Percentiles rank a stretch among this genome's conserved stretches.
Conservation (phyloP, 2,888 invertebrate species). For the Drosophila multiciliata region DNA sequence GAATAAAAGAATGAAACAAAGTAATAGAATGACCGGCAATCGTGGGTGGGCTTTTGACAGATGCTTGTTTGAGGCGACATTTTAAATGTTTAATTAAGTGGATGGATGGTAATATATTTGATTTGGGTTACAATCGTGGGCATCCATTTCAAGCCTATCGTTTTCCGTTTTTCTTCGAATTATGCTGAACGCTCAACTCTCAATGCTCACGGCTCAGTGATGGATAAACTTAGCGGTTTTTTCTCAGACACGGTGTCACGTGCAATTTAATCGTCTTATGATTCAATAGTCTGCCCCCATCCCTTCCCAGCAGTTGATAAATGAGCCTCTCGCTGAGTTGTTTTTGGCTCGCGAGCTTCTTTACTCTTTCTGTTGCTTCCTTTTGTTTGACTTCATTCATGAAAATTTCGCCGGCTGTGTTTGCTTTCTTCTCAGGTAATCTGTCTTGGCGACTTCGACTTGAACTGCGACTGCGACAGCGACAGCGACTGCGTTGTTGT, state of each 20-base stretch:
- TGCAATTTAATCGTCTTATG: conserved; percentile 79
- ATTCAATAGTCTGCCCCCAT: conserved; percentile 31
- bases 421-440: conserved; percentile 44
- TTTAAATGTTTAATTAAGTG: conserved; percentile 50
- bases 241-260: conserved; percentile 67
- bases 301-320: conserved; percentile 54
- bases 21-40: not conserved
- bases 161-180: conserved; percentile 49
- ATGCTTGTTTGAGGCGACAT: conserved; percentile 22
- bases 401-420: conserved; percentile 44
- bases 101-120: conserved; percentile 31
- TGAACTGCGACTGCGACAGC: conserved; percentile 28
- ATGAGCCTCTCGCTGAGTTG: conserved; percentile 47
- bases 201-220: conserved; percentile 42
- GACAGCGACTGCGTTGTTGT: not conserved
- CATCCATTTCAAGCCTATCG: conserved; percentile 57
- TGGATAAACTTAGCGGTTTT: conserved; percentile 58
- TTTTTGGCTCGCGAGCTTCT: conserved; percentile 29
- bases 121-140: conserved; percentile 44
- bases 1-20: not conserved
- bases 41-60: conserved; percentile 59
- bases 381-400: conserved; percentile 65
- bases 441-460: conserved; percentile 43
- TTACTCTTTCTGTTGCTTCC: conserved; percentile 18
- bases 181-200: not conserved